Evolutionary conservation across 2,888 invertebrate species (phyloP).

Genomic region (Sinopyrophorus schimmeli): DNA sequence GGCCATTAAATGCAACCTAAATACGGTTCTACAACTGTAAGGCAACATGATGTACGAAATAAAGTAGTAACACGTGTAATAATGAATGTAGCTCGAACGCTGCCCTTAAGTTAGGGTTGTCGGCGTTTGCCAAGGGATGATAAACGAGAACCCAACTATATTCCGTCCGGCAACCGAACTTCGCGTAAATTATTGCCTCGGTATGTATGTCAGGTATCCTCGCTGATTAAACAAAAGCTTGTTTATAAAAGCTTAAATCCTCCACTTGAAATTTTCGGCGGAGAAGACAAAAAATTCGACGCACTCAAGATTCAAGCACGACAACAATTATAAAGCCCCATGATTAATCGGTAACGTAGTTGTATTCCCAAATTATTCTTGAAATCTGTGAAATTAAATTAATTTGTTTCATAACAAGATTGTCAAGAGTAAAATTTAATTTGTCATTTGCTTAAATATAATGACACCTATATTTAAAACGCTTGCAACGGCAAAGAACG

Average conservation of each 20-base stretch:
- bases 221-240: conserved; percentile 20
- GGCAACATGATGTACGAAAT: conserved; percentile 30
- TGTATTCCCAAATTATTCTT: no score
- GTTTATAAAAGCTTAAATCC: conserved; percentile 5
- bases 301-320: no score
- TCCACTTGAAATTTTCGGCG: not conserved
- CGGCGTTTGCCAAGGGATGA: conserved; percentile 31
- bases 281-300: not conserved
- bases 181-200: conserved; percentile 25
- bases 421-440: no score
- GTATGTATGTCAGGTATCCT: conserved; percentile 19
- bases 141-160: conserved; percentile 25
- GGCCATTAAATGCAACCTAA: conserved; percentile 25
- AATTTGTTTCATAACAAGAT: no score
- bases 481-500: no score
- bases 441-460: no score
- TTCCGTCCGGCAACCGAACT: conserved; percentile 31
- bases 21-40: conserved; percentile 22
- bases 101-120: conserved; percentile 28
- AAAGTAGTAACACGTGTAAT: conserved; percentile 44
- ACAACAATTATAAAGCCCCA: no score
- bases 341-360: no score
- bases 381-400: no score
- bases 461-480: no score
- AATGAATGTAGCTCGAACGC: conserved; percentile 29